A percentile compares a stretch with the other conserved stretches of the same genome.
Evolutionary conservation across 2,797 vertebrate genomes (phyloP).

Genomic region (Rhinoraja longicauda): DNA sequence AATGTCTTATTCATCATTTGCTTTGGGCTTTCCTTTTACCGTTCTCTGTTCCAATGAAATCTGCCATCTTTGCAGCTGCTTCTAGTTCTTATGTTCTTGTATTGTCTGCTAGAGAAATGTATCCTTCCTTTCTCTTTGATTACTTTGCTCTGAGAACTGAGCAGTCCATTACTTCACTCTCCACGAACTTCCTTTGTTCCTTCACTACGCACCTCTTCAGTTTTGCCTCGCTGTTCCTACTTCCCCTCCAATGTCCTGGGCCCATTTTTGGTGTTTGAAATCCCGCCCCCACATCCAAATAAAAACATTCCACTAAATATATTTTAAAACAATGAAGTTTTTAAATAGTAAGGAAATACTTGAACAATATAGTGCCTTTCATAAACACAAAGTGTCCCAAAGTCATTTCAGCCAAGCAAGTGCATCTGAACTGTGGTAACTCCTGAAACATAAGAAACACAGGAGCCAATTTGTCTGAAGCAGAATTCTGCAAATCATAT

Average conservation of each 20-base stretch:
- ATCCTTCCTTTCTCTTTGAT: constrained; percentile 17
- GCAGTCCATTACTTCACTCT: neutral
- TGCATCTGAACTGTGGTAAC: neutral
- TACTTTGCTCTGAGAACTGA: neutral
- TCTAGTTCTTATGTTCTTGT: neutral
- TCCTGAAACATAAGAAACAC: neutral
- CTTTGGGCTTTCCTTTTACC: neutral
- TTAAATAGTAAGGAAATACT: neutral
- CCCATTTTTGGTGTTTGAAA: constrained; percentile 45
- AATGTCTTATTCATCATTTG: neutral
- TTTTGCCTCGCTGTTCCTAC: neutral
- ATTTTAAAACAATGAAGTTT: constrained; percentile 45
- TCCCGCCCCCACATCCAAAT: constrained; percentile 47
- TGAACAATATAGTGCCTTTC: neutral
- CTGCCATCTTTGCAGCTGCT: rapidly evolving
- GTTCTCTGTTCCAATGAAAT: neutral
- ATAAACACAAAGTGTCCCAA: neutral
- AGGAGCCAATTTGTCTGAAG: neutral
- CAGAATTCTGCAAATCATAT: neutral
- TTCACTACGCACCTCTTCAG: neutral
- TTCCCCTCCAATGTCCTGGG: neutral
- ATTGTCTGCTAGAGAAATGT: too few species aligned
- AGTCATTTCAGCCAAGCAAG: neutral
- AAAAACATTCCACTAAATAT: constrained; percentile 47
- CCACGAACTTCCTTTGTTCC: neutral